Evolutionary conservation across 2,797 vertebrate genomes (phyloP).

Genomic region (Calcarius lapponicus): DNA sequence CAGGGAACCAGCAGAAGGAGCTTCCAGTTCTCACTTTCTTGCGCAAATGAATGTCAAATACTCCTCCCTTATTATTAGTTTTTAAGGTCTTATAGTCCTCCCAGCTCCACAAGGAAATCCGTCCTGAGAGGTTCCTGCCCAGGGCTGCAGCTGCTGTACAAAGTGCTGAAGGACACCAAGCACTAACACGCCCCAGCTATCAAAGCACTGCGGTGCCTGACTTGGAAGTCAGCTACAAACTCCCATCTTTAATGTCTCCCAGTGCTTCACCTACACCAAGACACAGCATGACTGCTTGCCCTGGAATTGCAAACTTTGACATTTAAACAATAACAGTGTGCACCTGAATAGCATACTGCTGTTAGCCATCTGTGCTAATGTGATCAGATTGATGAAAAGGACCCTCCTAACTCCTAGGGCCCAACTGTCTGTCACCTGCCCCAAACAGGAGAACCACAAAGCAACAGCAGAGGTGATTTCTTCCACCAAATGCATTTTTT

Average conservation of each 20-base stretch:
- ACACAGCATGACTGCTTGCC: background rate
- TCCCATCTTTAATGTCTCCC: background rate
- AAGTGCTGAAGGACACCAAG: background rate
- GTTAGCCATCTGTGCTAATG: background rate
- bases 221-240: background rate
- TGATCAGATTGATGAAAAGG: background rate
- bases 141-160: background rate
- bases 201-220: background rate
- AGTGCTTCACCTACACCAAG: background rate
- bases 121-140: background rate
- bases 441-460: background rate
- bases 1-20: background rate
- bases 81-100: background rate
- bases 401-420: background rate
- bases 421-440: background rate
- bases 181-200: background rate
- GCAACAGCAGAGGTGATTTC: background rate
- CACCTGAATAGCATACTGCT: background rate
- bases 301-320: background rate
- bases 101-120: background rate
- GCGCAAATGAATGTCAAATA: background rate
- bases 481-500: rapidly evolving
- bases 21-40: background rate
- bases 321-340: background rate
- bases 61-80: background rate